Evolutionary conservation across 1,140 invertebrate species (phyloP), one percentile per base, ranked within the genome.

Genomic region (Philotrypesis tridentata): DNA sequence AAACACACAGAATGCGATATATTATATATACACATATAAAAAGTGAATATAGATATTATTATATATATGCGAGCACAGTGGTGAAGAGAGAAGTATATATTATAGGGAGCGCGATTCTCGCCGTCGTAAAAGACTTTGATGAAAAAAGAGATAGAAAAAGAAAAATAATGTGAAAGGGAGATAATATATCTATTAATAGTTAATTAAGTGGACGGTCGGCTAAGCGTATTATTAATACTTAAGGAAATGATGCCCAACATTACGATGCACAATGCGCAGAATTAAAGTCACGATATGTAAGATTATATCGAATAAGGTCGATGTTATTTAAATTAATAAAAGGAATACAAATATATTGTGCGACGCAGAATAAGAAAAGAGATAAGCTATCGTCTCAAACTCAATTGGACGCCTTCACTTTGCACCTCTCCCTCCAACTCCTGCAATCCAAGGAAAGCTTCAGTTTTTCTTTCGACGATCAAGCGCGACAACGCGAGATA

Each of bases 271-370:
- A 90, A 90, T 84, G 72, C 60, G 74, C 71, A 84, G 76, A 82
- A 77, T 80, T 83, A 72, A 73, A 85, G 79, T 82, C 76, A 85
- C 84, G 86, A 90, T 23, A 89, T 67, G 87, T 89, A 90, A 86
- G 87, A 88, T 88, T 89, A 87, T 90, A 89, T 88, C 85, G 87
- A 90, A 89, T 90, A 89, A 90, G 90, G 89, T 92, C 90, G 88
- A 91, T 92, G 90, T 91, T 91, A 91, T 87, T 91, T 89, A 90
- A 91, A 90, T 86, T 88, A 89, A 89, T 87, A 89, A 87, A 86
- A 83, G 85, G 68, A 72, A 37, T 77, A 55, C n/a, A 55, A 55
- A 17, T 55, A 55, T n/a, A 72, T 78, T 68, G 80, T 78, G 75
- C 74, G 72, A 77, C 37, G 68, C 29, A 55, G 74, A 78, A 71